These are phyloP conservation scores for Dipodomys ordii DNA, from an alignment of 2,113 vertebrate species.

Conservation along the genomic window DNA sequence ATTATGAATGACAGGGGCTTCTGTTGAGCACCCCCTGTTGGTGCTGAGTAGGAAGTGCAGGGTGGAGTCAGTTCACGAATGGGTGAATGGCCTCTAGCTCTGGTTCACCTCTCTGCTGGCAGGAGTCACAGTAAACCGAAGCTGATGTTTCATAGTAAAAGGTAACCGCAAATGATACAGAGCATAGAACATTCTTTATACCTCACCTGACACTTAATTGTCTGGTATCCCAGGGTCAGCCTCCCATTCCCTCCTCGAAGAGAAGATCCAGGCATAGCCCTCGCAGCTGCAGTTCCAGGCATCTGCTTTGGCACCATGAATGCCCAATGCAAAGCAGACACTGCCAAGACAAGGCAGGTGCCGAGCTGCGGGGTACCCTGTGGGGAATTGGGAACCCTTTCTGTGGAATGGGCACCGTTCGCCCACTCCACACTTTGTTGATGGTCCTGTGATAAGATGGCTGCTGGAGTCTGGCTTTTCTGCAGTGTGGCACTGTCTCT, in stretches of 20 bases:
- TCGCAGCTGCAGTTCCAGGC: accelerated
- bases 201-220: background rate
- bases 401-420: background rate
- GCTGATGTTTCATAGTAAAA: background rate
- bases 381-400: background rate
- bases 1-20: background rate
- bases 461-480: too few species aligned
- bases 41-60: background rate
- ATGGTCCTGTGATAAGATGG: background rate
- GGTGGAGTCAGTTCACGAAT: background rate
- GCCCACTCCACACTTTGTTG: accelerated
- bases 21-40: background rate
- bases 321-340: background rate
- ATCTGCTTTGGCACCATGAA: accelerated
- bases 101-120: accelerated
- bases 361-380: too few species aligned
- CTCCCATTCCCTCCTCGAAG: accelerated
- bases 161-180: too few species aligned
- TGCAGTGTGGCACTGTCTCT: too few species aligned
- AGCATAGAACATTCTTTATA: too few species aligned
- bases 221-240: background rate
- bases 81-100: background rate
- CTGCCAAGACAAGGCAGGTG: background rate
- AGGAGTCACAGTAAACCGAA: accelerated
- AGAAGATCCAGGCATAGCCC: accelerated